Evolutionary conservation across 2,888 invertebrate species (phyloP).

Genomic region (Eretmocerus hayati): DNA sequence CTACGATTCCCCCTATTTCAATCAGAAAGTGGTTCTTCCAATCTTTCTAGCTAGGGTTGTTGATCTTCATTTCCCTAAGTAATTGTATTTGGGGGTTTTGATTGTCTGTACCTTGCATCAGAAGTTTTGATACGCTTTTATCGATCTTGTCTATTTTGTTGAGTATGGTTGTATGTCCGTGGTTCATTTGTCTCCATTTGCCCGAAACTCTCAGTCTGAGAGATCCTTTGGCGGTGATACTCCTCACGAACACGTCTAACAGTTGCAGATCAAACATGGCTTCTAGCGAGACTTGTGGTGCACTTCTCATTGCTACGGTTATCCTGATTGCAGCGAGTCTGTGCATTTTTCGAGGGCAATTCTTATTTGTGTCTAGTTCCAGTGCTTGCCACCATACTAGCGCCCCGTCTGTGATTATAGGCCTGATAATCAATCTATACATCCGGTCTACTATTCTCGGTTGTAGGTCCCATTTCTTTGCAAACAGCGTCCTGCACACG

Average conservation of each 20-base stretch:
- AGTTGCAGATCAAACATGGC: slow-evolving; percentile 12
- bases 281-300: slow-evolving; percentile 11
- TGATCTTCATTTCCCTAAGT: background rate
- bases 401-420: slow-evolving; percentile 10
- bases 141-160: background rate
- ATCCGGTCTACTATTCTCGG: slow-evolving; percentile 17
- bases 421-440: no score
- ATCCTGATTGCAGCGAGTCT: slow-evolving; percentile 13
- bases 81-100: background rate
- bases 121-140: background rate
- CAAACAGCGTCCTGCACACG: slow-evolving; percentile 3
- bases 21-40: background rate
- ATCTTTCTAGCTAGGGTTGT: slow-evolving; percentile 1
- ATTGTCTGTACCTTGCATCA: no score
- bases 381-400: slow-evolving; percentile 14
- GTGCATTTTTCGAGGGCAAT: slow-evolving; percentile 10
- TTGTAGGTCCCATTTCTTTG: slow-evolving; percentile 14
- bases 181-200: background rate
- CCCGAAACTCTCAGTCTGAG: slow-evolving; percentile 20
- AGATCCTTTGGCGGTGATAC: slow-evolving; percentile 9
- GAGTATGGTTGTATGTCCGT: no score
- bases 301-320: slow-evolving; percentile 16
- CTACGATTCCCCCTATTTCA: slow-evolving; percentile 3
- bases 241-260: slow-evolving; percentile 4
- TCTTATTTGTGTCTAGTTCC: slow-evolving; percentile 2